Evolutionary conservation across 2,113 vertebrate genomes (phyloP).

Genomic region (rabbit (Oryctolagus cuniculus)): mOryCun1.1 NC_091433.1:93138501-93139000

Average conservation of each 20-base stretch:
- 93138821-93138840: too few species aligned
- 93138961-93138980: too few species aligned
- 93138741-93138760: background rate
- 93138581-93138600: background rate
- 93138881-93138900: too few species aligned
- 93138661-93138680: background rate
- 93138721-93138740: background rate
- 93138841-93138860: too few species aligned
- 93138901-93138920: too few species aligned
- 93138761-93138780: background rate
- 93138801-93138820: too few species aligned
- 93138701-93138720: background rate
- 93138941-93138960: too few species aligned
- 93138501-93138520: background rate
- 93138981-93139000: too few species aligned
- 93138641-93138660: background rate
- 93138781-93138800: too few species aligned
- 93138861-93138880: too few species aligned
- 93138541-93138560: background rate
- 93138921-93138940: too few species aligned
- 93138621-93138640: background rate
- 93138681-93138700: background rate
- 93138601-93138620: background rate
- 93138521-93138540: background rate
- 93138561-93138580: background rate